Percentiles rank a stretch among this genome's conserved stretches.
phyloP scores from a whole-genome alignment of 2,113 vertebrate species.

The Ornithorhynchus anatinus region DNA sequence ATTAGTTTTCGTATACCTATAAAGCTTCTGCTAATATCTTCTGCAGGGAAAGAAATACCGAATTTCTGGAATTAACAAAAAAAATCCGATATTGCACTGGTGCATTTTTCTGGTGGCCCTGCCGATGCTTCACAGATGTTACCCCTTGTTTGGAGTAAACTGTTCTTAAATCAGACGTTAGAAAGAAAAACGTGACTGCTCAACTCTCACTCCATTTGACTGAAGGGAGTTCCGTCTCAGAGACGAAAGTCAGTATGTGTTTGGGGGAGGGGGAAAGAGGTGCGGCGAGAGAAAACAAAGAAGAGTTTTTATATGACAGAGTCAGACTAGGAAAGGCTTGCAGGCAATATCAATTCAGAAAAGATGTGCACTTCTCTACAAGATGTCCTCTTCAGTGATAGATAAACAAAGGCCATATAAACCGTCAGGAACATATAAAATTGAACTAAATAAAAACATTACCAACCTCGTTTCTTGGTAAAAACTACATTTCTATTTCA shows the following conservation, averaged over 20 bases:
- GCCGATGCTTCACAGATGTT: constrained; percentile 40
- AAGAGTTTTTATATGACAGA: constrained; percentile 34
- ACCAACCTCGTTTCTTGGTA: too few species aligned
- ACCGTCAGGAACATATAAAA: too few species aligned
- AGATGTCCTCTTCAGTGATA: constrained; percentile 2
- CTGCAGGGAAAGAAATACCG: constrained; percentile 24
- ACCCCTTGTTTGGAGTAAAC: constrained; percentile 55
- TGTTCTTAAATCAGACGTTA: constrained; percentile 53
- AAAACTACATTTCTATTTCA: too few species aligned
- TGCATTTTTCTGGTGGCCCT: constrained; percentile 24
- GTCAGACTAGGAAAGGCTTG: constrained; percentile 17
- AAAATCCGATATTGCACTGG: too few species aligned
- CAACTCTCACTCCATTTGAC: constrained; percentile 43
- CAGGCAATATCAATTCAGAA: not conserved
- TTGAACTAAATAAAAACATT: too few species aligned
- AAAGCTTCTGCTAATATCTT: constrained; percentile 29
- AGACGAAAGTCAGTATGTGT: constrained; percentile 40
- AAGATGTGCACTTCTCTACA: constrained; percentile 13
- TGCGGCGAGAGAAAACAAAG: constrained; percentile 45
- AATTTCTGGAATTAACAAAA: constrained; percentile 25
- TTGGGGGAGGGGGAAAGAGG: too few species aligned
- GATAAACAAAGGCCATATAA: too few species aligned
- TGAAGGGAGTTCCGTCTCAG: constrained; percentile 48
- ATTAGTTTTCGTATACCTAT: constrained; percentile 3
- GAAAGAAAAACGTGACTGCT: constrained; percentile 47